Base-by-base conservation (phyloP, 2,113 vertebrate genomes). In the Coreoperca whiteheadi region DNA sequence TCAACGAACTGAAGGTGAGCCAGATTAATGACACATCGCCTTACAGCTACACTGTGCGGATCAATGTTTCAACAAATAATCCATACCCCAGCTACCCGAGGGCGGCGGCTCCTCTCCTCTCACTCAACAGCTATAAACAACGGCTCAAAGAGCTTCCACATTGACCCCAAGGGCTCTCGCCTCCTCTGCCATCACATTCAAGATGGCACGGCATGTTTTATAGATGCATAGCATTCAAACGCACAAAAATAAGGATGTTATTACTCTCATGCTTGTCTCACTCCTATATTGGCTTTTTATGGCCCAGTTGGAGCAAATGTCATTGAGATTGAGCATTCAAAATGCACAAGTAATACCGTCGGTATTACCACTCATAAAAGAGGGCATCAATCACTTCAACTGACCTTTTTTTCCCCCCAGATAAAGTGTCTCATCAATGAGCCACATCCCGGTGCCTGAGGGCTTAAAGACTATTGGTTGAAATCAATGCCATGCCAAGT, bases 401-500 rank as follows among this genome's bases (percentile, higher is more conserved):
- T 94, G 93, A 93, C 90, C 89, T 93, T 92, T 92, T n/a, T 87
- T 89, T 87, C 14, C 20, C 79, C 79, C 59, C 64, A 85, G 89
- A 91, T 92, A 83, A 90, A 93, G 87, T 83, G 86, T 87, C 88
- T 89, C 89, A 90, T 92, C 89, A 89, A 86, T 93, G 86, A 90
- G 81, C 81, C 78, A 75, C 82, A 86, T 89, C 79, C 72, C 61
- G 16, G 74, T 76, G 86, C 89, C 89, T 61, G 65, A 70, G 77
- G 89, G 86, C 82, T 65, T 39, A 82, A 81, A 61, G 69, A 78
- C 91, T 85, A 72, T 84, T 41, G 81, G 84, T 84, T 69, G 53
- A 79, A 94, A 95, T 95, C 94, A 94, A 94, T 94, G 91, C 82
- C 53, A 69, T 81, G 79, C 86, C 85, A 91, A 81, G 89, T 91